These are phyloP conservation scores for Drosophila robusta DNA, from an alignment of 2,888 invertebrate species.

Conservation along the genomic window DNA sequence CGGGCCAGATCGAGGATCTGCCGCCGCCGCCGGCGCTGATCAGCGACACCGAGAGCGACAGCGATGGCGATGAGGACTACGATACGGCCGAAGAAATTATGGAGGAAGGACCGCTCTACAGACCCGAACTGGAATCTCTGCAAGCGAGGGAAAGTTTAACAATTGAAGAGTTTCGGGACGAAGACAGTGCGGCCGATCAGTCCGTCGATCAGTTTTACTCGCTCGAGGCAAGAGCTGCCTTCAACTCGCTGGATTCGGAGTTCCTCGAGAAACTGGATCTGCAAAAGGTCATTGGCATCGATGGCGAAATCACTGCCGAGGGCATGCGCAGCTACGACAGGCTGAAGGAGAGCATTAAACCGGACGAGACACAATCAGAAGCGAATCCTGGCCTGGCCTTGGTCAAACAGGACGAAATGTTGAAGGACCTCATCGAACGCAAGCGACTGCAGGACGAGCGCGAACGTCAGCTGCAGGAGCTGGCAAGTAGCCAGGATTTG, in stretches of 20 bases:
- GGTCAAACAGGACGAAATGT: constrained; percentile 48
- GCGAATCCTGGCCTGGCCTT: constrained; percentile 3
- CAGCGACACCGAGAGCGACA: constrained; percentile 54
- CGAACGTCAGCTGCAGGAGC: constrained; percentile 38
- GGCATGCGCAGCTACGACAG: constrained; percentile 75
- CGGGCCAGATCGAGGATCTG: constrained; percentile 72
- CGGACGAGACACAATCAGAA: constrained; percentile 16
- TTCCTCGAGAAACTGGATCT: constrained; percentile 74
- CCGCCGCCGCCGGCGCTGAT: constrained; percentile 62
- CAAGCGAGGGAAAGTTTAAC: not conserved
- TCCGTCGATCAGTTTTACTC: constrained; percentile 62
- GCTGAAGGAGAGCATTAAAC: constrained; percentile 55
- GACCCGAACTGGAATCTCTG: constrained; percentile 23
- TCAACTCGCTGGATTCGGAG: constrained; percentile 70
- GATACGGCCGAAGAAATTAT: constrained; percentile 49
- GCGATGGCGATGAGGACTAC: constrained; percentile 36
- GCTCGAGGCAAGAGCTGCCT: constrained; percentile 55
- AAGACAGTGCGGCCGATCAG: constrained; percentile 20
- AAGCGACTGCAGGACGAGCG: constrained; percentile 59
- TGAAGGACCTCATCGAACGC: constrained; percentile 64
- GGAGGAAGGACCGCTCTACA: not conserved
- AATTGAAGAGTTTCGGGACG: constrained; percentile 14
- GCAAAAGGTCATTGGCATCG: constrained; percentile 50
- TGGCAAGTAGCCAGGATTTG: constrained; percentile 1
- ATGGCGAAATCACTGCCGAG: constrained; percentile 65